Conservation (phyloP, 2,888 invertebrate species). For the Tethea ocularis region DNA sequence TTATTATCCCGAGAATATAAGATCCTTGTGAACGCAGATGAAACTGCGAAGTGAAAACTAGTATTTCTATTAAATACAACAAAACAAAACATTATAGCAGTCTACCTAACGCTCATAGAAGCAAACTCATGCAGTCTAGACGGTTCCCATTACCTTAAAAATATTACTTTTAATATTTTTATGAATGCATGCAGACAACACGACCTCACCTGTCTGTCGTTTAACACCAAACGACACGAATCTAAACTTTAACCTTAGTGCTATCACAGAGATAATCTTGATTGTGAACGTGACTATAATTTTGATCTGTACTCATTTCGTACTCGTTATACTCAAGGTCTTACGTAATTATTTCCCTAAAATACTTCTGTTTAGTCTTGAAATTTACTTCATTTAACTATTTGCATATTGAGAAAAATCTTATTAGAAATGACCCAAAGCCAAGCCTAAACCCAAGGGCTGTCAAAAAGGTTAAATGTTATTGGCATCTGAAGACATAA, state of each 20-base stretch:
- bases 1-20: too few relatives aligned
- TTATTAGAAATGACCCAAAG: too few relatives aligned
- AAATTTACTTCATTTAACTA: too few relatives aligned
- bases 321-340: background rate
- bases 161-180: background rate
- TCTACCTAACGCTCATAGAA: background rate
- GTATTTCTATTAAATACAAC: too few relatives aligned
- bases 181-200: background rate
- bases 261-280: background rate
- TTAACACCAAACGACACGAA: background rate
- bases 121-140: background rate
- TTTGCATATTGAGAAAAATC: too few relatives aligned
- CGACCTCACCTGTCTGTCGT: background rate
- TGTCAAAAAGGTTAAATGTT: too few relatives aligned
- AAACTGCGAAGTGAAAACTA: too few relatives aligned
- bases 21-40: too few relatives aligned
- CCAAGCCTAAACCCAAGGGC: too few relatives aligned
- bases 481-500: too few relatives aligned
- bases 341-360: background rate
- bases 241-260: conserved; percentile 2
- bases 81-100: too few relatives aligned
- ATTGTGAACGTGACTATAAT: background rate
- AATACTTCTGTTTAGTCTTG: background rate
- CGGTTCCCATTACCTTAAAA: background rate
- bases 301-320: background rate